Evolutionary conservation across 2,888 invertebrate genomes (phyloP).

Genomic region (Acanthacorydalis orientalis): DNA sequence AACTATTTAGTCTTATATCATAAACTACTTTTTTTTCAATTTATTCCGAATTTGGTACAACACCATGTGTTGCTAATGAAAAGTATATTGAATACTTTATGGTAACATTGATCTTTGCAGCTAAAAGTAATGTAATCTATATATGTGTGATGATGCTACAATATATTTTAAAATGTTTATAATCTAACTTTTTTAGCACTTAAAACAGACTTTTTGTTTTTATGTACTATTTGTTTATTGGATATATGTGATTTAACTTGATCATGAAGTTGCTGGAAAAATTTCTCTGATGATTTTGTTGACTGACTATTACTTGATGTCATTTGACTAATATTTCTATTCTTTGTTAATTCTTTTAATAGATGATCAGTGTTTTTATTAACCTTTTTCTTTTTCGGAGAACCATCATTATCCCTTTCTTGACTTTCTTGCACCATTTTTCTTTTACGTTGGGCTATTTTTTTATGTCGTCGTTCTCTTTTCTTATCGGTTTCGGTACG

Average conservation of each 20-base stretch:
- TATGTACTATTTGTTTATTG: conserved; percentile 7
- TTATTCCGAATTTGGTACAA: no score
- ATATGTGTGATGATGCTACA: no score
- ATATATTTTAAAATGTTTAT: no score
- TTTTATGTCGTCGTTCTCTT: conserved; percentile 74
- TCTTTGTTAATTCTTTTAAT: conserved; percentile 44
- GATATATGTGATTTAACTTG: conserved; percentile 39
- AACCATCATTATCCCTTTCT: conserved; percentile 29
- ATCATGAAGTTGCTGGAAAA: conserved; percentile 76
- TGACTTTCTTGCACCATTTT: conserved; percentile 31
- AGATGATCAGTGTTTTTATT: conserved; percentile 40
- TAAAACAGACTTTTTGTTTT: no score
- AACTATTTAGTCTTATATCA: no score
- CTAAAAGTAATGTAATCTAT: no score
- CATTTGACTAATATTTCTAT: conserved; percentile 41
- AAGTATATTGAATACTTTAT: no score
- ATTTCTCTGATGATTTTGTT: conserved; percentile 60
- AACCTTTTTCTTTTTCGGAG: conserved; percentile 33
- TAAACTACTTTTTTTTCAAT: no score
- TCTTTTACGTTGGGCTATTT: conserved; percentile 48
- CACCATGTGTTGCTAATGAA: no score
- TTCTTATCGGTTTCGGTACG: conserved; percentile 75
- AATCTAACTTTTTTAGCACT: no score
- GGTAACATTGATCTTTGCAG: no score
- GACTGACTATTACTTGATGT: conserved; percentile 28